Conservation (phyloP, 2,797 vertebrate species). For the Lateolabrax maculatus region DNA sequence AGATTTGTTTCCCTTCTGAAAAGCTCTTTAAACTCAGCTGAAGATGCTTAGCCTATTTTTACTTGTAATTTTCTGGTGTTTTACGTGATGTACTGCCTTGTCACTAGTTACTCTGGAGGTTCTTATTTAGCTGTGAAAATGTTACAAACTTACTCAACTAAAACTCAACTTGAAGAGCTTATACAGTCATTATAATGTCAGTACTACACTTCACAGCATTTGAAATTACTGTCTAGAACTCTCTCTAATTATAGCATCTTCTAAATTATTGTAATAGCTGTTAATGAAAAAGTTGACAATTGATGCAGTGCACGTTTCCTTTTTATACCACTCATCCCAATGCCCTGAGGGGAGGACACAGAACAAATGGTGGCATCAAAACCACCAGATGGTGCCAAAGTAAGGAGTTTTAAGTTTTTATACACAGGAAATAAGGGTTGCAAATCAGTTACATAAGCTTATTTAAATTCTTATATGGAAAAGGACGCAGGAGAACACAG, state of each 20-base stretch:
- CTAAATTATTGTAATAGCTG: too few relatives aligned
- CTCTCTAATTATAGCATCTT: too few relatives aligned
- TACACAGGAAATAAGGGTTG: background rate
- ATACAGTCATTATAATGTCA: too few relatives aligned
- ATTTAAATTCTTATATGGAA: background rate
- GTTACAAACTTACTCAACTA: too few relatives aligned
- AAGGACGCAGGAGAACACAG: background rate
- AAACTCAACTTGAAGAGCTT: too few relatives aligned
- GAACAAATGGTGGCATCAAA: background rate
- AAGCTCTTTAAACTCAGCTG: background rate
- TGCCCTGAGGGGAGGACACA: too few relatives aligned
- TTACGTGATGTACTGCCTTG: background rate
- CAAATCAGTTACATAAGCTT: background rate
- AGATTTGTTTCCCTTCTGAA: slow-evolving; percentile 2
- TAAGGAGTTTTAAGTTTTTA: background rate
- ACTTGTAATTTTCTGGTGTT: background rate
- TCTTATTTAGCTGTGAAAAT: too few relatives aligned
- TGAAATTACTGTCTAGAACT: too few relatives aligned
- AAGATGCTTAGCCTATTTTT: background rate
- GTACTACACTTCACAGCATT: too few relatives aligned
- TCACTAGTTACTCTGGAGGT: background rate
- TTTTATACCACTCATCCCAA: too few relatives aligned
- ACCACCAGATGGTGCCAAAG: background rate
- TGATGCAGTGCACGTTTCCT: too few relatives aligned
- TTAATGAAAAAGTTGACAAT: too few relatives aligned